Evolutionary conservation across 2,888 invertebrate species (phyloP).

Genomic region (Leucophenga montana): DNA sequence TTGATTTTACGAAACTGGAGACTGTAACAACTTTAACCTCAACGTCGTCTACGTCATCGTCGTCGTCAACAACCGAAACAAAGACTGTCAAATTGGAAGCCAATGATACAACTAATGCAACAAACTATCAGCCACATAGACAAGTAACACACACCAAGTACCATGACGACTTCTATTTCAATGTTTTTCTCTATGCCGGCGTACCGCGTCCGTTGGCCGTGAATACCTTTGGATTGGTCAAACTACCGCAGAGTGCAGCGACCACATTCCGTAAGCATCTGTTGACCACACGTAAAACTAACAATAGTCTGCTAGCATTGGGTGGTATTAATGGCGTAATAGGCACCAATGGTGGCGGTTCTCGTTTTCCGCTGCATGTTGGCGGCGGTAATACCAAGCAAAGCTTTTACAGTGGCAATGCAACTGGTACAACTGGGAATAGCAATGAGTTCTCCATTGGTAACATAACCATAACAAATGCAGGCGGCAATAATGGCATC

Average conservation of each 20-base stretch:
- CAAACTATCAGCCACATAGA: constrained; percentile 40
- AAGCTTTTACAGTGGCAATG: constrained; percentile 38
- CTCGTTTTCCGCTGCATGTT: constrained; percentile 36
- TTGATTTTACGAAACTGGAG: constrained; percentile 64
- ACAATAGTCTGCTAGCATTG: constrained; percentile 62
- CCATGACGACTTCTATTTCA: constrained; percentile 64
- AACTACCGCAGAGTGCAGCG: constrained; percentile 61
- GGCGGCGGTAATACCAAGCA: constrained; percentile 40
- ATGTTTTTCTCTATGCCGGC: constrained; percentile 61
- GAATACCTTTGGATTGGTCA: constrained; percentile 66
- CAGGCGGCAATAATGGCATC: constrained; percentile 27
- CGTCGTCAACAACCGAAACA: constrained; percentile 46
- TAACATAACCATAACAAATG: constrained; percentile 49
- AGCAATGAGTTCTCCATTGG: constrained; percentile 50
- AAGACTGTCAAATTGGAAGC: constrained; percentile 63
- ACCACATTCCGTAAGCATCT: constrained; percentile 66
- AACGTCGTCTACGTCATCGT: background rate
- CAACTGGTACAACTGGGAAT: constrained; percentile 10
- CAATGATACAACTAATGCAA: constrained; percentile 38
- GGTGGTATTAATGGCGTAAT: constrained; percentile 63
- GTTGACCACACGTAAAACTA: constrained; percentile 66
- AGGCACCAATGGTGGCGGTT: constrained; percentile 41
- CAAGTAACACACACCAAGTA: constrained; percentile 56
- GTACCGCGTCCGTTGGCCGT: constrained; percentile 64
- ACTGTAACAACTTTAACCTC: constrained; percentile 50